phyloP scores from a whole-genome alignment of 2,888 invertebrate species.

The Drosophila longiperda region DNA sequence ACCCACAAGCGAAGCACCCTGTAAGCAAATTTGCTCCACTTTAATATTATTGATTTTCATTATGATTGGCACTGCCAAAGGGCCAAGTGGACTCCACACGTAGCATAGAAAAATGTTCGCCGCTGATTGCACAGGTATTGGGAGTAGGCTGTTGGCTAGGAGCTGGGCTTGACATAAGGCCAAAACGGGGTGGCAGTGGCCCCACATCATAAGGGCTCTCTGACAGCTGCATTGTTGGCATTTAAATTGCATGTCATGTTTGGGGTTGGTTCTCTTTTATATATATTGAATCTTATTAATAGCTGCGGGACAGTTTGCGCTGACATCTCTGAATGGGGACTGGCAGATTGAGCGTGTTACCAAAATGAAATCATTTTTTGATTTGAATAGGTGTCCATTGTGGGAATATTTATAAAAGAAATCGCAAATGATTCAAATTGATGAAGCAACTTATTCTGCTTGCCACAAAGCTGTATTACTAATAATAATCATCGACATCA shows the following conservation, averaged over 20 bases:
- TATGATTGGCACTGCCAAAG: conserved; percentile 51
- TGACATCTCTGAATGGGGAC: conserved; percentile 18
- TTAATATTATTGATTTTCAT: conserved; percentile 62
- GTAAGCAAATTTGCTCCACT: conserved; percentile 45
- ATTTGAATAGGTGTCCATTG: conserved; percentile 34
- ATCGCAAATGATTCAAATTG: conserved; percentile 11
- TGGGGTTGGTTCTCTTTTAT: conserved; percentile 6
- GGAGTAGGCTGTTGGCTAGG: background rate
- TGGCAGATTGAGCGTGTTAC: conserved; percentile 22
- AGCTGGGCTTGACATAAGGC: conserved; percentile 5
- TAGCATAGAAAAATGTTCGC: conserved; percentile 52
- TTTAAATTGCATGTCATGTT: conserved; percentile 49
- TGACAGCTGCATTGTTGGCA: conserved; percentile 56
- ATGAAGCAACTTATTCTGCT: conserved; percentile 34
- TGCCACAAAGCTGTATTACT: conserved; percentile 6
- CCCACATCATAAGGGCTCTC: conserved; percentile 1
- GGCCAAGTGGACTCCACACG: conserved; percentile 33
- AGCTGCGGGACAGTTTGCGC: conserved; percentile 29
- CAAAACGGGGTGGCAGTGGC: background rate
- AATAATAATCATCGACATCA: conserved; percentile 10
- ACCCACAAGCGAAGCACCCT: conserved; percentile 24
- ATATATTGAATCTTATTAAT: conserved; percentile 42
- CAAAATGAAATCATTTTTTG: conserved; percentile 45
- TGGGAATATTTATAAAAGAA: conserved; percentile 29
- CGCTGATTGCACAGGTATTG: conserved; percentile 41